Conservation (phyloP, 2,797 vertebrate genomes). For the Phalanger gymnotis region DNA sequence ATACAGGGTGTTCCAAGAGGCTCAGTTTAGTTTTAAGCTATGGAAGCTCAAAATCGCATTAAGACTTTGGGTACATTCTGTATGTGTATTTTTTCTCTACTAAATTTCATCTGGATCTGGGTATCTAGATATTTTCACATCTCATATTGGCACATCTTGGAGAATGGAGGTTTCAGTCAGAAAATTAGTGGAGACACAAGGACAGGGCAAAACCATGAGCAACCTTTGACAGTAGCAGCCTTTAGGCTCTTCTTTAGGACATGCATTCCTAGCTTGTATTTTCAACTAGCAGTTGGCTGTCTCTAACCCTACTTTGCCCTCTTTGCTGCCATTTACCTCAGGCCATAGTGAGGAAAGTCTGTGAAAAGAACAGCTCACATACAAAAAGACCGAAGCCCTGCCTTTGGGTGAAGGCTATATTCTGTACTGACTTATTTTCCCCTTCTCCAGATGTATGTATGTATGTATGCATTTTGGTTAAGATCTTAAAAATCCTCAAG, state of each 20-base stretch:
- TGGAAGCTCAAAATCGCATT: background rate
- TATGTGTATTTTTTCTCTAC: background rate
- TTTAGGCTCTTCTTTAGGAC: background rate
- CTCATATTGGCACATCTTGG: slow-evolving; percentile 1
- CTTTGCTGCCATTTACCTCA: slow-evolving; percentile 1
- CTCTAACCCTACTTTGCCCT: background rate
- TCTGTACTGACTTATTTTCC: slow-evolving; percentile 48
- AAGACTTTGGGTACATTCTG: background rate
- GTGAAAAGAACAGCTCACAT: slow-evolving; percentile 8
- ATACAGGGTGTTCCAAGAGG: background rate
- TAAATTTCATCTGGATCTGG: slow-evolving; percentile 8
- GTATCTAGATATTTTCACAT: slow-evolving; percentile 32
- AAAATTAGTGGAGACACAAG: slow-evolving; percentile 45
- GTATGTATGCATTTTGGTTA: slow-evolving; percentile 70
- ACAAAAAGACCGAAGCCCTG: slow-evolving; percentile 18
- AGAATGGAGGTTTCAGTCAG: slow-evolving; percentile 9
- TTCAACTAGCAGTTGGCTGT: slow-evolving; percentile 18
- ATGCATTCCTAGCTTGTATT: slow-evolving; percentile 9
- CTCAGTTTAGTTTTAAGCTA: background rate
- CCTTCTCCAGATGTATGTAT: slow-evolving; percentile 53
- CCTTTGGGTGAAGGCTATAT: background rate
- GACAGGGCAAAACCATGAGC: background rate
- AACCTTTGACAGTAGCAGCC: background rate
- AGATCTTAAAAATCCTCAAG: slow-evolving; percentile 74
- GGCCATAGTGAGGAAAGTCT: background rate